These are phyloP conservation scores for Anneissia japonica DNA, from an alignment of 35 echinoderm and acorn worm genomes.

Conservation along the genomic window DNA sequence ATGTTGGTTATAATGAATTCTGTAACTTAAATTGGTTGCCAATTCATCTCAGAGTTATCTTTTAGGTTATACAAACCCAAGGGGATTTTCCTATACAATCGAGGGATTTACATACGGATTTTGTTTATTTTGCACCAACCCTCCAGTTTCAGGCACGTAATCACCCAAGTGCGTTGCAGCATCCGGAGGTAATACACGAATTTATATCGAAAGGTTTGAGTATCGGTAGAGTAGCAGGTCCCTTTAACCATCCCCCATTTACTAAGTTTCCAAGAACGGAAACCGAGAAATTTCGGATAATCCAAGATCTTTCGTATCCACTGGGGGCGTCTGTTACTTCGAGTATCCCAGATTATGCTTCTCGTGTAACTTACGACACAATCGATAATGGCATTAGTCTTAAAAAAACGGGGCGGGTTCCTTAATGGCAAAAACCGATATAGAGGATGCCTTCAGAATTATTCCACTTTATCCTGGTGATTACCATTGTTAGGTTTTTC, in stretches of 20 bases:
- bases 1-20: no score
- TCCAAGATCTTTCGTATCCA: not conserved
- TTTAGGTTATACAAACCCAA: not conserved
- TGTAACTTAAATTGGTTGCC: no score
- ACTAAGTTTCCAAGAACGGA: not conserved
- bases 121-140: not conserved
- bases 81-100: not conserved
- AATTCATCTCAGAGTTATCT: no score
- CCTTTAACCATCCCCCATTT: not conserved
- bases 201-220: not conserved
- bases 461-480: not conserved
- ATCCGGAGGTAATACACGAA: not conserved
- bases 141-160: not conserved
- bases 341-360: not conserved
- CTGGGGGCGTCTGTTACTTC: not conserved
- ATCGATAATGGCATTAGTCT: not conserved
- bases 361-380: not conserved
- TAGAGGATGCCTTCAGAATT: not conserved
- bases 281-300: not conserved
- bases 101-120: not conserved
- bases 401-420: not conserved
- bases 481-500: conserved; percentile 2
- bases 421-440: conserved; percentile 7
- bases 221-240: not conserved
- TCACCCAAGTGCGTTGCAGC: not conserved